Base-by-base conservation (phyloP, 2,113 vertebrate genomes). In the Tachycineta bicolor region DNA sequence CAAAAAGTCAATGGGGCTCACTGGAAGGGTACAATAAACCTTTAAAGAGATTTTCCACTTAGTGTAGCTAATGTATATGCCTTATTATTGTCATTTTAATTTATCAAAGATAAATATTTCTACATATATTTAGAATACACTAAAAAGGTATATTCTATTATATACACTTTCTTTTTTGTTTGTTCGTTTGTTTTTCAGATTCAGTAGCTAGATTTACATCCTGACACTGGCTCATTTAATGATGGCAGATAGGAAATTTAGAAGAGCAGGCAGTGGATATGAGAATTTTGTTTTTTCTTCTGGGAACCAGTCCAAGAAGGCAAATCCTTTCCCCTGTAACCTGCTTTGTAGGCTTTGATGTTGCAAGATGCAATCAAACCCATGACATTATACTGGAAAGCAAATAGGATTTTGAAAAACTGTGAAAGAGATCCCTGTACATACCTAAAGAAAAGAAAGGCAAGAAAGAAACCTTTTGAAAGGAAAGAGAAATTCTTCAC, bases 371-470 rank as follows among this genome's bases (percentile, higher is more conserved):
- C 58, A 83, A 59, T 78, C 73, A 92, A 91, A 78, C 17, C 22
- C n/a, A 37, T 71, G 39, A 84, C 33, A 89, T 87, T 75, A 24
- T 41, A 63, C 0, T 67, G 44, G 69, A 82, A 93, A 91, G 4
- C 17, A 97, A 90, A 82, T 15, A 71, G 53, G 56, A 93, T 91
- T 91, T 79, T 76, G 53, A 90, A 90, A 95, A 90, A 44, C 39
- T 76, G 64, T 93, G 53, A 31, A 60, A 90, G 26, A 64, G 15
- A 68, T 63, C 74, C 28, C 17, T 71, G 26, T 69, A 46, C 16
- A 37, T 44, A 26, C 39, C 50, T 63, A 77, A 89, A 68, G 22
- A 70, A 90, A 83, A 63, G 18, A 64, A 73, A 86, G 62, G 0
- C 12, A 90, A 53, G n/a, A 77, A 55, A 65, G 75, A 92, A 59